phyloP scores from a whole-genome alignment of 2,113 vertebrate species.

The Pithys albifrons region DNA sequence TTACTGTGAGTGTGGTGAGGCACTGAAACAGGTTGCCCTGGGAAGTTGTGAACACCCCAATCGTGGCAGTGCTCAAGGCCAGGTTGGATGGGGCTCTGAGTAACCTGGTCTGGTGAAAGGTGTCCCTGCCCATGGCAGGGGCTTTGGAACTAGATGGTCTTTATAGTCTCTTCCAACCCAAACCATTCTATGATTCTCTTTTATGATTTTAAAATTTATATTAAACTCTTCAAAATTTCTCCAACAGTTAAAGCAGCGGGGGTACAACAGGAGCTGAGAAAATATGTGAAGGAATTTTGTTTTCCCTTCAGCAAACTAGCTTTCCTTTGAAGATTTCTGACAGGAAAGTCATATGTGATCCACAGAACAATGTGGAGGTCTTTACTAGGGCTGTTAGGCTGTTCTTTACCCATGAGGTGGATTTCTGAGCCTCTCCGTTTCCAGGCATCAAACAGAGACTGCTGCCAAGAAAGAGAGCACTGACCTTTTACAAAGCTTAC shows the following conservation, averaged over 20 bases:
- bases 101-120: background rate
- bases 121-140: background rate
- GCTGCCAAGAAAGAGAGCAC: background rate
- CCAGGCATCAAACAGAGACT: background rate
- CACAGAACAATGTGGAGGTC: background rate
- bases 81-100: background rate
- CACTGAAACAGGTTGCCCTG: background rate
- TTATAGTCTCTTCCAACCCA: background rate
- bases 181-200: background rate
- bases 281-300: background rate
- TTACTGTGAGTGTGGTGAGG: background rate
- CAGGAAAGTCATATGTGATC: background rate
- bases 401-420: background rate
- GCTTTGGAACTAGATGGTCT: background rate
- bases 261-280: background rate
- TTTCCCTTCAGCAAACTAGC: background rate
- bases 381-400: background rate
- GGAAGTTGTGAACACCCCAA: background rate
- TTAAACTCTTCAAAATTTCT: background rate
- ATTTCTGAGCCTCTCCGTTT: background rate
- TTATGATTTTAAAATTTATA: background rate
- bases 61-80: background rate
- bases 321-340: slow-evolving; percentile 5
- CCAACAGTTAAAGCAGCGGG: background rate
- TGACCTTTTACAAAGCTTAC: slow-evolving; percentile 1